Evolutionary conservation across 2,888 invertebrate genomes (phyloP), one percentile per base, ranked within the genome.

Genomic region (Tetrapedia diversipes): DNA sequence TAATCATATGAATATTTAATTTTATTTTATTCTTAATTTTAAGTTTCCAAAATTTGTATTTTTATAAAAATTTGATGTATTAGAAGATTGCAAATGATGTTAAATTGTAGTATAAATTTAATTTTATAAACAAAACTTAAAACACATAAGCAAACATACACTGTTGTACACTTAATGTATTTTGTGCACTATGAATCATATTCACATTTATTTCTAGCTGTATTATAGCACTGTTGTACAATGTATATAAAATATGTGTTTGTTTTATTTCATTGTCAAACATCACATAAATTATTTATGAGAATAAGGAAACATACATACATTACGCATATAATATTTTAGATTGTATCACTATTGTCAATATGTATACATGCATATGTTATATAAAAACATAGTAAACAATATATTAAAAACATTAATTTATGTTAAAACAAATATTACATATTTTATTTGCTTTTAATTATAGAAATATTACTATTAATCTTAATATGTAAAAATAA

Each of bases 311-410:
- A 11, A 51, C 49, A 63, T 53, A 47, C 27, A 59, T 45, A n/a
- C 41, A 24, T 29, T 53, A 64, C 3, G 0, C 37, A 37, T 39
- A 43, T 11, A 45, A 47, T 74, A 75, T 45, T 65, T 74, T 11
- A 51, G 2, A 53, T 59, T 19, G 16, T 53, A 64, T 53, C 39
- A 56, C 41, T 61, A 14, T 41, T 64, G 37, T 45, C 19, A 74
- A 74, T 74, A 75, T 75, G 45, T 57, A 74, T 74, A 73, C 51
- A 64, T 32, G 57, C 51, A 32, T 16, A 75, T 57, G 45, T 59
- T 29, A 14, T 43, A 64, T 7, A 45, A 47, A 39, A 24, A 32
- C 14, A 53, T 63, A 29, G 43, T 56, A 32, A 59, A 69, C 19
- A 53, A 49, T 51, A 51, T 39, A 24, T 45, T 53, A 32, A 45